Evolutionary conservation across 1,140 invertebrate genomes (phyloP), one percentile per base, ranked within the genome.

Genomic region (Drosophila mojavensis): DNA sequence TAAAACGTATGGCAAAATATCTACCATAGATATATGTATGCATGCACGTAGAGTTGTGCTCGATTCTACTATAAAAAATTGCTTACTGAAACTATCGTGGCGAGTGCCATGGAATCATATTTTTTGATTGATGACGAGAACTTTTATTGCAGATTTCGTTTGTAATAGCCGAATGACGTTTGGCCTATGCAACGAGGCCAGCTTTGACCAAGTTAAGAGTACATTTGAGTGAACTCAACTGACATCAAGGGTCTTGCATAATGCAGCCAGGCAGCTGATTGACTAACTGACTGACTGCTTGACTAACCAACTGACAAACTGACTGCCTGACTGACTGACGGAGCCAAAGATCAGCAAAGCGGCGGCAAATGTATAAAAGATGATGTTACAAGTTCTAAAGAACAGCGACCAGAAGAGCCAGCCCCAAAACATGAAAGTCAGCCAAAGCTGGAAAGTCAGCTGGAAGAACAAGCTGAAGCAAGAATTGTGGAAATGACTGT

Each of bases 311-410:
- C 30, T 33, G 30, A 33, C 24, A 50, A 47, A 51, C 43, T 30
- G 47, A 28, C 30, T 33, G 33, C 0, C 15, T 28, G 39, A 20
- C 11, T 59, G 55, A 60, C 43, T 30, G 47, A 28, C 30, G 26
- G 55, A 66, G 69, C 36, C 62, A 72, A 66, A 69, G 71, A 74
- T 74, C 72, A 64, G 67, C 47, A 70, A 59, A 75, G 66, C 66
- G 59, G 72, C 60, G 59, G 72, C 60, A 63, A 68, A 62, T 47
- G 71, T 59, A 74, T 63, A 74, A 69, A 74, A 75, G 66, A 70
- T 75, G 72, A 70, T 63, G 72, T 39, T 41, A 70, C 60, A 41
- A 70, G 66, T 75, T 75, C 72, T 70, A 64, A 75, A 75, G 72
- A 70, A 75, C 36, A 39, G 66, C 70, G 55, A 54, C 55, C 33